Conservation (phyloP, 2,113 vertebrate species). For the Psophia crepitans region DNA sequence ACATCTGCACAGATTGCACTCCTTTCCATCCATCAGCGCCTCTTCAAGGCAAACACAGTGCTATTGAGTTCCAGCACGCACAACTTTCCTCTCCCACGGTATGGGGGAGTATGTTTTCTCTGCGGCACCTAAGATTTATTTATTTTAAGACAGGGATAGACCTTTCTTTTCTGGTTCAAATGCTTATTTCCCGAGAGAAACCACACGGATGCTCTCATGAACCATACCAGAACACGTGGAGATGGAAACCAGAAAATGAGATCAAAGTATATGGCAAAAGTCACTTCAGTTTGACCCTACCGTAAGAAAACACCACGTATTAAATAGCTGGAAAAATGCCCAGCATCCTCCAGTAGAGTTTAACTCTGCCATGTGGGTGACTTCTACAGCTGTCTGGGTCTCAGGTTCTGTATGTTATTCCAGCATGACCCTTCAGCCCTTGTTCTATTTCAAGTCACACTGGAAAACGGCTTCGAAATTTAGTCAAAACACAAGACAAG, state of each 20-base stretch:
- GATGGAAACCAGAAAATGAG: neutral
- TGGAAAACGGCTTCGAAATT: neutral
- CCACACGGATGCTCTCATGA: neutral
- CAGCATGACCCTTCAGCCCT: neutral
- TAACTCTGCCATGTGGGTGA: neutral
- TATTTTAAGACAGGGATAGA: neutral
- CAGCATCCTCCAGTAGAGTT: neutral
- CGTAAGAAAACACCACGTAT: constrained; percentile 23
- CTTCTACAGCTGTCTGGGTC: neutral
- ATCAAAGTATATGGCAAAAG: neutral
- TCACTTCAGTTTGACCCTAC: neutral
- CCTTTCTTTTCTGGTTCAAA: constrained; percentile 41
- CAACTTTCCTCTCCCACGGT: neutral
- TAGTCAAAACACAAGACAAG: constrained; percentile 4
- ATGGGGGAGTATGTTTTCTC: neutral
- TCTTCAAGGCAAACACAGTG: neutral
- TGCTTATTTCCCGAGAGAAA: constrained; percentile 13
- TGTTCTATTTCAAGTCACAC: neutral
- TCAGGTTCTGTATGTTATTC: neutral
- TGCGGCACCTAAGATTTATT: neutral
- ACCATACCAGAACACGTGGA: neutral
- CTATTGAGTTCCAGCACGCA: neutral
- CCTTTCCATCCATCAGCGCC: neutral
- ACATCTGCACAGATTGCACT: neutral
- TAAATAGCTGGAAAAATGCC: neutral